These are phyloP conservation scores for Periphyllus acericola DNA, from an alignment of 2,888 invertebrate genomes.

Conservation along the genomic window DNA sequence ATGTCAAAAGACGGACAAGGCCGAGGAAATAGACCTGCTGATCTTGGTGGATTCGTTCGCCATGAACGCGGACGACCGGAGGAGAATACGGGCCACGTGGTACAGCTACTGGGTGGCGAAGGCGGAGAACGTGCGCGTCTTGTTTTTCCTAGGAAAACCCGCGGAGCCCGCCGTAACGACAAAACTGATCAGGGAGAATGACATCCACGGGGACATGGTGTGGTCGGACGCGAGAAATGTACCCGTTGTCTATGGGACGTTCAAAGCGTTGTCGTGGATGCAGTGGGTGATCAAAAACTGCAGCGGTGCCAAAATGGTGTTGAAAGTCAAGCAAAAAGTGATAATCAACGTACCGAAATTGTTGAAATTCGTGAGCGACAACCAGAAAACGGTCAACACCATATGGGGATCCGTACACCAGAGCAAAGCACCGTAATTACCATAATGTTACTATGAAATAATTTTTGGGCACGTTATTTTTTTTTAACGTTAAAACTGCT, in stretches of 20 bases:
- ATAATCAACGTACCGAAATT: neutral
- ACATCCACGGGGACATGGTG: neutral
- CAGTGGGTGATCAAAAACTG: neutral
- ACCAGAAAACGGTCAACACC: neutral
- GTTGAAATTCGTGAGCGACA: neutral
- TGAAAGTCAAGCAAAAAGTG: neutral
- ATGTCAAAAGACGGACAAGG: neutral
- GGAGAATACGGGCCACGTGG: neutral
- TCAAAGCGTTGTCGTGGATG: neutral
- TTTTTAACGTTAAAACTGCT: too few relatives aligned
- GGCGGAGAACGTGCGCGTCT: neutral
- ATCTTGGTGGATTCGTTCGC: neutral
- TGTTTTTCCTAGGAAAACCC: neutral
- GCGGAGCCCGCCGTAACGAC: accelerated
- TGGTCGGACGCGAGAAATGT: neutral
- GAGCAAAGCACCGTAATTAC: too few relatives aligned
- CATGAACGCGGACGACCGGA: neutral
- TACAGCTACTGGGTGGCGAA: too few relatives aligned
- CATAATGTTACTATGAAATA: too few relatives aligned
- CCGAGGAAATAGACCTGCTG: neutral
- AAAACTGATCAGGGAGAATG: neutral
- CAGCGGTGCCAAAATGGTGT: neutral
- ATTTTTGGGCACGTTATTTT: too few relatives aligned
- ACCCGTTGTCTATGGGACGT: too few relatives aligned
- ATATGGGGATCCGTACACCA: neutral